Evolutionary conservation across 2,113 vertebrate species (phyloP).

Genomic region (Anser brachyrhynchus): DNA sequence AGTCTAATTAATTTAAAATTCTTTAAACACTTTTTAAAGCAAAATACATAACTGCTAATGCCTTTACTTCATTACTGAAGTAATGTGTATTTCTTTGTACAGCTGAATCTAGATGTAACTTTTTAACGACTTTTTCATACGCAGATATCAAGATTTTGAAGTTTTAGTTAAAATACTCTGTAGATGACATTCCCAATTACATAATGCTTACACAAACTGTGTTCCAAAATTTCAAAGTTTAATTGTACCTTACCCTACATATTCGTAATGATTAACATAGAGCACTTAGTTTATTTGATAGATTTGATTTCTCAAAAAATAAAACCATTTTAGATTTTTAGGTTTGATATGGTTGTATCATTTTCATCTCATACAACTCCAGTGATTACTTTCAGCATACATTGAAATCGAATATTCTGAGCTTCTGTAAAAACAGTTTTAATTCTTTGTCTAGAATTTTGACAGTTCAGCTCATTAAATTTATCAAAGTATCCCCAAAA

Average conservation of each 20-base stretch:
- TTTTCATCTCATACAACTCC: constrained; percentile 76
- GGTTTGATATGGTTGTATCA: constrained; percentile 76
- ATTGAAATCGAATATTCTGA: constrained; percentile 67
- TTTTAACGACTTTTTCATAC: constrained; percentile 81
- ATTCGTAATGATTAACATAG: constrained; percentile 76
- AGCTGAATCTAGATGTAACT: constrained; percentile 78
- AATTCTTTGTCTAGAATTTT: constrained; percentile 70
- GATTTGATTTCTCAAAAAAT: constrained; percentile 75
- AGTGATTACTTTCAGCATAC: constrained; percentile 55
- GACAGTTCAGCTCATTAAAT: constrained; percentile 64
- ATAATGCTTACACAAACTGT: constrained; percentile 78
- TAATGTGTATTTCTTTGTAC: constrained; percentile 81
- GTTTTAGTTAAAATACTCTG: constrained; percentile 77
- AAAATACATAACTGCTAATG: constrained; percentile 76
- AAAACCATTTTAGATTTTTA: constrained; percentile 73
- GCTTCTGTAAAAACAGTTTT: constrained; percentile 68
- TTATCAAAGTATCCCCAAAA: constrained; percentile 58
- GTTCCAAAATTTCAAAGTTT: constrained; percentile 76
- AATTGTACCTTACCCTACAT: constrained; percentile 78
- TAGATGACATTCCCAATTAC: constrained; percentile 81
- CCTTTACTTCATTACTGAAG: constrained; percentile 77
- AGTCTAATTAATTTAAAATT: constrained; percentile 80
- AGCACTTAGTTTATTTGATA: constrained; percentile 79
- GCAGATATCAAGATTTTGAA: constrained; percentile 78
- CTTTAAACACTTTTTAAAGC: constrained; percentile 76